Evolutionary conservation across 2,797 vertebrate species (phyloP), one percentile per base, ranked within the genome.

Genomic region (Ctenochaetus hawaiiensis): DNA sequence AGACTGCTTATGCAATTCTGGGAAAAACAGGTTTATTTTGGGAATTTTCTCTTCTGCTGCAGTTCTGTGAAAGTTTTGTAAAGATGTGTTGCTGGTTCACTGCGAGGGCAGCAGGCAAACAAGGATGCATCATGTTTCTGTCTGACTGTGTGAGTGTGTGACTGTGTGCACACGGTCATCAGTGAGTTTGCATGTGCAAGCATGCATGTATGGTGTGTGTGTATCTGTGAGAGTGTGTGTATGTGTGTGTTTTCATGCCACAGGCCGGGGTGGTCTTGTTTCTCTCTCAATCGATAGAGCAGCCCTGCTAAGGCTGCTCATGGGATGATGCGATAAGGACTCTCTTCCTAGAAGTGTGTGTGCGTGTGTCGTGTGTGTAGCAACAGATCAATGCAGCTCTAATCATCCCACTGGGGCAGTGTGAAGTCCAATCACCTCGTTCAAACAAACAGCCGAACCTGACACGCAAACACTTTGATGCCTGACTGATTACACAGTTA

Each of bases 261-360:
- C 26, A 4, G 65, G 80, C 41, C 54, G 49, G 43, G 80, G 83
- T 76, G 81, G 84, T 87, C 89, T 89, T 80, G 87, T 90, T 90
- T 91, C 79, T 72, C 67, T 85, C 75, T 67, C 67, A 82, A 93
- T 93, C 91, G 58, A 93, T 92, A 77, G 49, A 80, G 66, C 78
- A 72, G 66, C 77, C 73, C 57, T 13, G 80, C 81, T 86, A 75
- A 74, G 84, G 78, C 89, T 83, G 86, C 86, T 91, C 85, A 81
- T 89, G 91, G 90, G 90, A 90, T 83, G 87, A 83, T 84, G 88
- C 52, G 92, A 93, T 93, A 93, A 94, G 91, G 83, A 90, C 84
- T 89, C 78, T 72, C 77, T 83, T 86, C 78, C 82, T 87, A 47
- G 63, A 4, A 26, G 26, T 26, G 26, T 26, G 26, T 26, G 26